A percentile compares a stretch with the other conserved stretches of the same genome.
These are phyloP conservation scores for Zapus hudsonius DNA, from an alignment of 2,113 vertebrate species.

Conservation along the genomic window DNA sequence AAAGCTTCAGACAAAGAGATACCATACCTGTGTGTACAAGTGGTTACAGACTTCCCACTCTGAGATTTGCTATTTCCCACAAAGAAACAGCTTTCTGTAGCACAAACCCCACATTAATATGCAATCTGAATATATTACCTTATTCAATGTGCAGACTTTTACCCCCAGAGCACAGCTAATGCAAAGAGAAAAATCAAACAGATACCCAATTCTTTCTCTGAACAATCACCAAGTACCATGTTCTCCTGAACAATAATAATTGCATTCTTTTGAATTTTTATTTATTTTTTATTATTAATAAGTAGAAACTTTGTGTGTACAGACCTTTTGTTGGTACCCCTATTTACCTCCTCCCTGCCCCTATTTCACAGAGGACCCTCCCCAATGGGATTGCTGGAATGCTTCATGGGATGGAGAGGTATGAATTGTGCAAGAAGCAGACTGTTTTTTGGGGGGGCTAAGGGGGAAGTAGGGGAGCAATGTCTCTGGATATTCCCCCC, in stretches of 20 bases:
- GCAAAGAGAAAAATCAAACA: neutral
- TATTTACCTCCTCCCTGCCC: too few species aligned
- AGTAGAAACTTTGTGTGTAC: too few species aligned
- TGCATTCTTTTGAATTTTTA: too few species aligned
- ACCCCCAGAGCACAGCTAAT: neutral
- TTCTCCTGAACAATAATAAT: neutral
- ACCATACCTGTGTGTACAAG: neutral
- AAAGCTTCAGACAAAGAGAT: neutral
- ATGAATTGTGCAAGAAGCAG: too few species aligned
- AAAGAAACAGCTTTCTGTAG: conserved; percentile 9
- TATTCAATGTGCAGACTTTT: neutral
- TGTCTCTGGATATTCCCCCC: too few species aligned
- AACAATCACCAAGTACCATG: conserved; percentile 27
- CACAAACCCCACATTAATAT: neutral
- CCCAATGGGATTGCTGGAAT: too few species aligned
- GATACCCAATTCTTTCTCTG: conserved; percentile 28
- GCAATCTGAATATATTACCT: neutral
- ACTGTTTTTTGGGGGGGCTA: too few species aligned
- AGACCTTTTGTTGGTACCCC: too few species aligned
- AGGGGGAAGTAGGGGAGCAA: too few species aligned
- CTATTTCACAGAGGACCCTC: too few species aligned
- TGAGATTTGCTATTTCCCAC: neutral
- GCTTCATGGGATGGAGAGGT: too few species aligned
- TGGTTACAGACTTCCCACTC: neutral
- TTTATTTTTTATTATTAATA: too few species aligned